phyloP scores from a whole-genome alignment of 2,113 vertebrate species.

The Tapirus terrestris region DNA sequence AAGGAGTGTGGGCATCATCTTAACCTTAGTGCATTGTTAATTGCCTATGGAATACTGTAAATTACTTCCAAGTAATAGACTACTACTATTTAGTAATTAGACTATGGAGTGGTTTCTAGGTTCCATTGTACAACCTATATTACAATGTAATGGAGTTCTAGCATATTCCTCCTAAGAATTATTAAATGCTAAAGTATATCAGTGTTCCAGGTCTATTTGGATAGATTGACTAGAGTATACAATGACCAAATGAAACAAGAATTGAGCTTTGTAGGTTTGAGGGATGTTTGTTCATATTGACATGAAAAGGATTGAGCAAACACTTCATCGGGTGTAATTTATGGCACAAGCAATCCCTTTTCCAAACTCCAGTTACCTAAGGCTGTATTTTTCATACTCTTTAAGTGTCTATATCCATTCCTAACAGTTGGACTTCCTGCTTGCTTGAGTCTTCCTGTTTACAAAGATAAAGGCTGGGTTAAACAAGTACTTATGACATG shows the following conservation, averaged over 20 bases:
- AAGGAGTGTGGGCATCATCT: not conserved
- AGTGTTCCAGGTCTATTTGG: not conserved
- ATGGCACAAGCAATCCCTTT: not conserved
- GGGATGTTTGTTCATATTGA: not conserved
- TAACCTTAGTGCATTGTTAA: not conserved
- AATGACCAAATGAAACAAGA: not conserved
- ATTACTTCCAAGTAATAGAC: not conserved
- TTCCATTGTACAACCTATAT: not conserved
- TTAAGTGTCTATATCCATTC: not conserved
- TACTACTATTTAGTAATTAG: not conserved
- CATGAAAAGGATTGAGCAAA: not conserved
- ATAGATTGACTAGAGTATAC: not conserved
- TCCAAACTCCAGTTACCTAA: not conserved
- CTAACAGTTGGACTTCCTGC: not conserved
- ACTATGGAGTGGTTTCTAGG: not conserved
- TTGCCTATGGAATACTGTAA: not conserved
- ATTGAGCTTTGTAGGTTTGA: not conserved
- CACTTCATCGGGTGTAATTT: not conserved
- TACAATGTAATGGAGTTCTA: not conserved
- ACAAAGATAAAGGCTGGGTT: constrained; percentile 5
- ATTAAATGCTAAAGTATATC: not conserved
- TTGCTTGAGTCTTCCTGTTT: not conserved
- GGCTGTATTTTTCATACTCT: not conserved
- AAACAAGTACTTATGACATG: not conserved
- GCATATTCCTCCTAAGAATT: not conserved